Base-by-base conservation (phyloP, 2,797 vertebrate genomes). In the Cuculus canorus region DNA sequence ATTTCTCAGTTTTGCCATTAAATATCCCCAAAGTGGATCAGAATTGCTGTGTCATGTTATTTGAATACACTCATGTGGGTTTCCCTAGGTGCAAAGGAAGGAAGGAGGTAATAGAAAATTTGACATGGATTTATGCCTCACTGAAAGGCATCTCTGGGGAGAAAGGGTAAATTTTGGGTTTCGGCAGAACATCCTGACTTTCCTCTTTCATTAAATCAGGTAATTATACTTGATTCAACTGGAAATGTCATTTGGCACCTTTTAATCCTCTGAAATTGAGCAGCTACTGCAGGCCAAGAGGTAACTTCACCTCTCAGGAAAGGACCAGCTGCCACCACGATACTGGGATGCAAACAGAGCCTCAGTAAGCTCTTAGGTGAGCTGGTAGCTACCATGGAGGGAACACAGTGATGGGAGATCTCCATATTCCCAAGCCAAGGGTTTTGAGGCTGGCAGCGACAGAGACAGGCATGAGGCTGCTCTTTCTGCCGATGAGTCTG, bases 181-280 rank as follows among this genome's bases (percentile, higher is more conserved):
- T 82, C 60, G 78, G 78, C 56, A 82, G 50, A 86, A 45, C 66
- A 66, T 53, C 68, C 52, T 23, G 45, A 54, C 54, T 63, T 63
- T 41, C 56, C 72, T 83, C 73, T 68, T 53, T 70, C 73, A 59
- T 50, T 70, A 65, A 32, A 75, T 39, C 79, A 75, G 79, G 59
- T 83, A 56, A 56, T 43, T 82, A 43, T 1, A 6, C 78, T 45
- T 64, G 68, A 80, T 50, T 65, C 57, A 37, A 35, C 10, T 60
- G 68, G 43, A 53, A 79, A 82, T 60, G 53, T 73, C 57, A 53
- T 43, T 48, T 56, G 83, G 79, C 68, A 87, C 79, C 68, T 83
- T 48, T 54, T 75, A 45, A 13, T 69, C 48, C 73, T 70, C 69
- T 60, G 78, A 68, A 60, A 8, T 6, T 47, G 17, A 59, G 53